Percentiles rank a stretch among this genome's conserved stretches.
phyloP scores from a whole-genome alignment of 2,113 vertebrate species.

The Chlamydotis undulata region DNA sequence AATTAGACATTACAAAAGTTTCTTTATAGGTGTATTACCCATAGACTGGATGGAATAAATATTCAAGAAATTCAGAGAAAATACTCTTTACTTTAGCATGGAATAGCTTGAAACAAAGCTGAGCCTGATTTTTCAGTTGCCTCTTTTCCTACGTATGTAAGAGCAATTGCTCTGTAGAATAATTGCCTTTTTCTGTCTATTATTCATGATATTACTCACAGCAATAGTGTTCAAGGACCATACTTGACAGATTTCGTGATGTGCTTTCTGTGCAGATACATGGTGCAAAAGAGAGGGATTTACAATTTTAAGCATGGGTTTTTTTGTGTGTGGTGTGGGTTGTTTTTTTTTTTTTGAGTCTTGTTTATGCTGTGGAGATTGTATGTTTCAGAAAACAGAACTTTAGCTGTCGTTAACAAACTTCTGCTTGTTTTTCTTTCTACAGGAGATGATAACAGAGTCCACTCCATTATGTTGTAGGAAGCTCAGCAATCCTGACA shows the following conservation, averaged over 20 bases:
- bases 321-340: no score
- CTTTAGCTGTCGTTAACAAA: background rate
- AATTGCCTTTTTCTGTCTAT: background rate
- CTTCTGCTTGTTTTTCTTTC: background rate
- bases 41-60: background rate
- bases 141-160: background rate
- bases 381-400: background rate
- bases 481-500: conserved; percentile 96
- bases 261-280: background rate
- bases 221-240: background rate
- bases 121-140: background rate
- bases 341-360: background rate
- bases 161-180: background rate
- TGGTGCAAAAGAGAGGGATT: background rate
- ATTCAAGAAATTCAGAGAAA: background rate
- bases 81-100: background rate
- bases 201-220: background rate
- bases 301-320: background rate
- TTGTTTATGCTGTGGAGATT: background rate
- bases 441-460: conserved; percentile 81
- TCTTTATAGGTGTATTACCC: background rate
- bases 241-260: background rate
- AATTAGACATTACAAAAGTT: background rate
- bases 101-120: background rate
- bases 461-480: conserved; percentile 88